A percentile compares a stretch with the other conserved stretches of the same genome.
Evolutionary conservation across 2,113 vertebrate genomes (phyloP).

Genomic region (Ascaphus truei): DNA sequence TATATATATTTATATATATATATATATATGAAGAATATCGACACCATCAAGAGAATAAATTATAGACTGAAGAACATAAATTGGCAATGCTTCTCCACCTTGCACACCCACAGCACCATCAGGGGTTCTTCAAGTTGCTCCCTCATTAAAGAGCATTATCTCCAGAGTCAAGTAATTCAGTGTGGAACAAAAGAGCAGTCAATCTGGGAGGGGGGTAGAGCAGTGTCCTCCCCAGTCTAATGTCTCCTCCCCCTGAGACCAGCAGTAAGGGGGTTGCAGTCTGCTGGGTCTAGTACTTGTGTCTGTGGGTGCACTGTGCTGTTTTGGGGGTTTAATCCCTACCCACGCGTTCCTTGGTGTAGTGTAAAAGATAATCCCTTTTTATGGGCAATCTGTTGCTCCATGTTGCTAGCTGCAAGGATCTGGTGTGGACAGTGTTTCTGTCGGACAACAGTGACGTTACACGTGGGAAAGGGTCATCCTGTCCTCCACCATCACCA

Average conservation of each 20-base stretch:
- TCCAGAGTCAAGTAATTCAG: background rate
- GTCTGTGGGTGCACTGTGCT: slow-evolving; percentile 1
- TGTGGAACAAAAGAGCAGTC: too few species aligned
- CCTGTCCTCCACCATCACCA: slow-evolving; percentile 91
- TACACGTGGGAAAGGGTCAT: slow-evolving; percentile 91
- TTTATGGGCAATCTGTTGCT: background rate
- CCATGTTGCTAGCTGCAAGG: background rate
- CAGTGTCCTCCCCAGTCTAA: background rate
- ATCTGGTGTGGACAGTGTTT: too few species aligned
- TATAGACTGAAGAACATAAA: background rate
- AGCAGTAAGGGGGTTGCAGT: background rate
- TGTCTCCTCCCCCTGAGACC: background rate
- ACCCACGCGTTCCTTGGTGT: background rate
- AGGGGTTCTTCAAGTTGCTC: background rate
- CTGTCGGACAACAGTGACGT: slow-evolving; percentile 25
- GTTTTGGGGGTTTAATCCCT: background rate
- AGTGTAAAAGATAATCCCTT: slow-evolving; percentile 1
- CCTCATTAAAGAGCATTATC: background rate
- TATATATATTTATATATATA: too few species aligned
- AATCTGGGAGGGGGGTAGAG: background rate
- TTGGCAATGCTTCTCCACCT: background rate
- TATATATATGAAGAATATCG: too few species aligned
- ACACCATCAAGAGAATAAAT: slow-evolving; percentile 9
- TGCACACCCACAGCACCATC: background rate
- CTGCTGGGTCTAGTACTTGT: background rate